These are phyloP conservation scores for Pseudorhiza aurosa DNA, from an alignment of 30 jellyfish, hydroid and myxozoan genomes.

Conservation along the genomic window DNA sequence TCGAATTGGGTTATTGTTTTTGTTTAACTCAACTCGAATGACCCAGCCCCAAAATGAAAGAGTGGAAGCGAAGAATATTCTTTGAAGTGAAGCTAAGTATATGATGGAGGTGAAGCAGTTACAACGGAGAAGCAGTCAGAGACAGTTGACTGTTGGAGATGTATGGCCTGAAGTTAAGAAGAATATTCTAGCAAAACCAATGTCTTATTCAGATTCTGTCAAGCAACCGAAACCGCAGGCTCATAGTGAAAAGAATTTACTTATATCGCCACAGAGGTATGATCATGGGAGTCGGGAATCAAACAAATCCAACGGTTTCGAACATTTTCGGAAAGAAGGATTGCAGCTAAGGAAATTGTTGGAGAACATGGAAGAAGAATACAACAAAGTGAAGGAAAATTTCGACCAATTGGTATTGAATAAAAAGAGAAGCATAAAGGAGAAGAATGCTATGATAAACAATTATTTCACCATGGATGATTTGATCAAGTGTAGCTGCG, in stretches of 20 bases:
- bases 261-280: background rate
- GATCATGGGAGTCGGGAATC: constrained; percentile 3
- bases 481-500: constrained; percentile 5
- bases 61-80: background rate
- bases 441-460: constrained; percentile 4
- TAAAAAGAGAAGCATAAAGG: constrained; percentile 11
- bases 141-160: constrained; percentile 17
- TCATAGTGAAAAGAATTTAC: background rate
- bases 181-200: constrained; percentile 3
- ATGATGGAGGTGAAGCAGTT: constrained; percentile 2
- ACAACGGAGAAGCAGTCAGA: background rate
- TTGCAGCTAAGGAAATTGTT: constrained; percentile 12
- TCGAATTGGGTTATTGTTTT: no score
- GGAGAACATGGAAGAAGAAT: constrained; percentile 11
- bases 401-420: constrained; percentile 12
- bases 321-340: constrained; percentile 12
- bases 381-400: background rate
- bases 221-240: constrained; percentile 41
- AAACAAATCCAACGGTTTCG: background rate
- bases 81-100: background rate
- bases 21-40: no score
- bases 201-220: constrained; percentile 74
- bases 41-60: no score
- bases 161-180: constrained; percentile 6
- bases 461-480: background rate